Evolutionary conservation across 2,797 vertebrate species (phyloP), one percentile per base, ranked within the genome.

Genomic region (Chelidonichthys spinosus): DNA sequence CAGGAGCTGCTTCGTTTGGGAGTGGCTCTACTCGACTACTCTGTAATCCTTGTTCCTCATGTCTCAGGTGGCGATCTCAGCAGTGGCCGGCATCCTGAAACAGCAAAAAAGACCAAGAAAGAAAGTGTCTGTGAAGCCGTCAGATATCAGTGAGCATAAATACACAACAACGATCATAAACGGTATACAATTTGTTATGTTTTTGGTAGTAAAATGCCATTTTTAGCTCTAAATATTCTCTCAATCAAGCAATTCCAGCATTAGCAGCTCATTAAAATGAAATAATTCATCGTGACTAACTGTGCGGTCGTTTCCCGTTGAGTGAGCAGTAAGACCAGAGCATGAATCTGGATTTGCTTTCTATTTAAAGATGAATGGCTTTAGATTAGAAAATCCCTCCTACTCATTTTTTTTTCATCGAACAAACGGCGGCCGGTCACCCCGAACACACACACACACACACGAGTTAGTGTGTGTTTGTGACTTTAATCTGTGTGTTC

Each of bases 11-110:
- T 11, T 10, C 13, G 4, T 49, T 58, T 37, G n/a, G 52, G 25
- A 33, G 5, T 40, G 37, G 46, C 1, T 58, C 32, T 43, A 33
- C 14, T 69, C 54, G 18, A 15, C 52, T 17, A 33, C 9, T 60
- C 7, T 25, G 14, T 35, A 46, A 47, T 61, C 11, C 43, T 54
- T 72, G 5, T 47, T 42, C 39, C 17, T 72, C 11, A 2, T 84
- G 25, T 25, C 25, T 25, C 25, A 99, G 98, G 96, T 99, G 94
- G 96, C 97, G 1, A 96, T 99, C 72, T 97, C 95, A 15, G 96
- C 97, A 59, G 91, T 98, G 72, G 97, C 97, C 76, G 97, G 96
- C 42, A 95, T 99, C 87, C 94, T 99, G 65, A 99, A 98, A 72
- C 98, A 99, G 79, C 91, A 97, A 64, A 99, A 99, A 90, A 96